phyloP scores from a whole-genome alignment of 2,888 invertebrate species.

The Cremastinae sp. region DNA sequence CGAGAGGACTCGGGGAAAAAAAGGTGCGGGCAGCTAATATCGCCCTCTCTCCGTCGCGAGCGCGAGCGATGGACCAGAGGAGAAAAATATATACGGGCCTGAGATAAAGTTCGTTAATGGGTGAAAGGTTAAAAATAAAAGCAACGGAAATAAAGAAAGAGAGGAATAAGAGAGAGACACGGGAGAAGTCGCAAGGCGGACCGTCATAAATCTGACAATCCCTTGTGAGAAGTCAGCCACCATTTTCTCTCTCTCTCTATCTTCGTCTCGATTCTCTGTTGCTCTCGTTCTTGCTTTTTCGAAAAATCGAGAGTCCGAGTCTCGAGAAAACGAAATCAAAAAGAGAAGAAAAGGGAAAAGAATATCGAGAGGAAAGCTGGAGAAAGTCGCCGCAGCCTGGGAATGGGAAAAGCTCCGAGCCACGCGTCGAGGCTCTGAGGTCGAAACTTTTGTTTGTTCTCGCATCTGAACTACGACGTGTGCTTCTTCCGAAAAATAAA shows the following conservation, averaged over 20 bases:
- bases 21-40: slow-evolving; percentile 57
- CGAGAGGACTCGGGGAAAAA: slow-evolving; percentile 56
- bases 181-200: slow-evolving; percentile 67
- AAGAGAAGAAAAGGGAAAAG: slow-evolving; percentile 10
- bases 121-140: slow-evolving; percentile 79
- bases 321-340: slow-evolving; percentile 34
- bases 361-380: slow-evolving; percentile 30
- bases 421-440: slow-evolving; percentile 46
- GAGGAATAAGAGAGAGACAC: slow-evolving; percentile 56
- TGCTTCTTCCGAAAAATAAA: slow-evolving; percentile 62
- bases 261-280: slow-evolving; percentile 36
- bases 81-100: slow-evolving; percentile 72
- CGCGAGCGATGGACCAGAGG: slow-evolving; percentile 57
- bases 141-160: slow-evolving; percentile 57
- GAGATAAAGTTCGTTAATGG: slow-evolving; percentile 80
- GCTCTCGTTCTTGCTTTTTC: slow-evolving; percentile 18
- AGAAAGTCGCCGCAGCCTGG: slow-evolving; percentile 39
- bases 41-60: slow-evolving; percentile 28
- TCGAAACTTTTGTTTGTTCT: slow-evolving; percentile 9
- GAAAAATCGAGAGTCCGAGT: slow-evolving; percentile 47
- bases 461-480: slow-evolving; percentile 36
- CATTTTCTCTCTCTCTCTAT: slow-evolving; percentile 53
- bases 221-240: slow-evolving; percentile 70
- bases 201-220: slow-evolving; percentile 79
- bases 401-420: slow-evolving; percentile 55